Evolutionary conservation across 1,140 invertebrate species (phyloP), one percentile per base, ranked within the genome.

Genomic region (Stegodyphus mimosarum): DNA sequence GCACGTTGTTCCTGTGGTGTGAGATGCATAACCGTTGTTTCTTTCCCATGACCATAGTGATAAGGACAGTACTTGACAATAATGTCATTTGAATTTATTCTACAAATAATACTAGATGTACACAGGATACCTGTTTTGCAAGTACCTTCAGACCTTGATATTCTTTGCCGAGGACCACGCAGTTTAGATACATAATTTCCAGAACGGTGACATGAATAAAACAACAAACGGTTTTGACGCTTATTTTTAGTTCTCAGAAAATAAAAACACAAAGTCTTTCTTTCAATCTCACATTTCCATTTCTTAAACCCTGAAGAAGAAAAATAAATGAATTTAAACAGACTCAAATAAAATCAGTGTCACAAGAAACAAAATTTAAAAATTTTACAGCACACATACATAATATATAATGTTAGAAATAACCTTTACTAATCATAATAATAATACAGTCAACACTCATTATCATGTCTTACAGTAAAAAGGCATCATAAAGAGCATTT

Each of bases 11-110:
- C 81, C n/a, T 67, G 72, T 10, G 18, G 10, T 7, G 81, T 66
- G 6, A 83, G 17, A 17, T 83, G 60, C 0, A 74, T 55, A 60
- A 75, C 50, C 17, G 81, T 66, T 10, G 81, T 83, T 55, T 83
- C 81, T 53, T 77, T 77, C 13, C 74, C 74, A 49, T 77, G 74
- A 11, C 74, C 74, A 66, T 77, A 77, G 64, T 77, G 74, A 77
- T 77, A 49, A 15, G 74, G 74, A 15, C 55, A 64, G 15, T 64
- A 77, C 13, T 13, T 64, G 7, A 77, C 74, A 10, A 15, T 15
- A 5, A 77, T 33, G 11, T 64, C 70, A 7, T 64, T 50, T 5
- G 55, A 18, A 66, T n/a, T 53, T 50, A 17, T 60, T 15, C 64
- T 7, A 48, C 17, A 33, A 17, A 9, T 15, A 13, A 77, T 77